Conservation (phyloP, 2,888 invertebrate species). For the Orthonevra nobilis region DNA sequence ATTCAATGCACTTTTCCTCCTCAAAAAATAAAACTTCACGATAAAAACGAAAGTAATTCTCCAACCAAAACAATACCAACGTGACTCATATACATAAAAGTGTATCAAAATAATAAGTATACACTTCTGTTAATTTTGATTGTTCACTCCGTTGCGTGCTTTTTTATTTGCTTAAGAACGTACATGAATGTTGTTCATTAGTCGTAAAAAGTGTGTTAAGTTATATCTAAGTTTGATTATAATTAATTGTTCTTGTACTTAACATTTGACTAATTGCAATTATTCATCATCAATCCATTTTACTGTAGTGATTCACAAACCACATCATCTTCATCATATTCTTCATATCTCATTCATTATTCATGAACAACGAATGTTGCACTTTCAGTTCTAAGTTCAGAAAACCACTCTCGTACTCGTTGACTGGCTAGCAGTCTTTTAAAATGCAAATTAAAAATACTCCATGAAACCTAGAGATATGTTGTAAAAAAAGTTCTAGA, state of each 20-base stretch:
- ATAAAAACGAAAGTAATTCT: no score
- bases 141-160: conserved; percentile 22
- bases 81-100: background rate
- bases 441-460: conserved; percentile 7
- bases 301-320: conserved; percentile 6
- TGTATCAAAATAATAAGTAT: no score
- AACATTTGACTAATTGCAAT: conserved; percentile 27
- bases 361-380: conserved; percentile 54
- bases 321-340: conserved; percentile 28
- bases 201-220: conserved; percentile 2
- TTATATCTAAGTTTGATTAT: conserved; percentile 38
- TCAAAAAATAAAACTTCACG: no score
- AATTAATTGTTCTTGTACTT: conserved; percentile 14
- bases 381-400: conserved; percentile 41
- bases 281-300: conserved; percentile 49
- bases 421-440: conserved; percentile 52
- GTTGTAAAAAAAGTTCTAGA: conserved; percentile 64
- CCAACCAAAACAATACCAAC: no score
- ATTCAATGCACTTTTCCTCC: no score
- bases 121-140: no score
- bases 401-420: conserved; percentile 38
- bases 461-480: conserved; percentile 41
- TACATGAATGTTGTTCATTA: conserved; percentile 13
- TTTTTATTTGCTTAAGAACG: conserved; percentile 20
- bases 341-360: conserved; percentile 37